These are phyloP conservation scores for Episyrphus balteatus DNA, from an alignment of 1,140 invertebrate genomes.

Conservation along the genomic window DNA sequence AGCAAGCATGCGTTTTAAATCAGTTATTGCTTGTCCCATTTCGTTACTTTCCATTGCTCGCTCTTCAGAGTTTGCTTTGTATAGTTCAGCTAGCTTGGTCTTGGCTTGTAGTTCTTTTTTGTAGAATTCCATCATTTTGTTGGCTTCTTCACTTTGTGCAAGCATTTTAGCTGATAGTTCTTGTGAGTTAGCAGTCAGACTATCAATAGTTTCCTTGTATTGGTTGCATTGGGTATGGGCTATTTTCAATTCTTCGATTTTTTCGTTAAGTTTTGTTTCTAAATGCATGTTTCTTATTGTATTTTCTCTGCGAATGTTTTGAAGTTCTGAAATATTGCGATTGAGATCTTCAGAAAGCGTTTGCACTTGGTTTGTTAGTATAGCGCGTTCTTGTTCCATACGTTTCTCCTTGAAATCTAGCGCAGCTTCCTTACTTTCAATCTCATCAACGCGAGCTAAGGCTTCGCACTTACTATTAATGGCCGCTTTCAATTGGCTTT, in stretches of 20 bases:
- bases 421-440: conserved; percentile 63
- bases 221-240: conserved; percentile 50
- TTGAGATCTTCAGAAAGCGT: conserved; percentile 64
- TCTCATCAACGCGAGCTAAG: conserved; percentile 64
- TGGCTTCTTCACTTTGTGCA: conserved; percentile 61
- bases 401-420: conserved; percentile 70
- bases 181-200: conserved; percentile 57
- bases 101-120: conserved; percentile 75
- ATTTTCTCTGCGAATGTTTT: conserved; percentile 61
- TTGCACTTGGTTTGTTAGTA: conserved; percentile 64
- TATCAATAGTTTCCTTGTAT: conserved; percentile 53
- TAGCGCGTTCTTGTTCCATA: conserved; percentile 65
- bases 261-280: conserved; percentile 64
- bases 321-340: conserved; percentile 61
- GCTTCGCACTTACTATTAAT: conserved; percentile 73
- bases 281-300: conserved; percentile 57
- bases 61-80: conserved; percentile 69
- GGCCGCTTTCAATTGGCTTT: conserved; percentile 54
- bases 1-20: conserved; percentile 66
- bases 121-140: conserved; percentile 68
- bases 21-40: conserved; percentile 61
- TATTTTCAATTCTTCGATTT: conserved; percentile 64
- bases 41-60: conserved; percentile 64
- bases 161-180: conserved; percentile 60
- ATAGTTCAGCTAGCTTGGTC: conserved; percentile 70